Evolutionary conservation across 2,113 vertebrate genomes (phyloP).

Genomic region (Pelecanoides urinatrix): DNA sequence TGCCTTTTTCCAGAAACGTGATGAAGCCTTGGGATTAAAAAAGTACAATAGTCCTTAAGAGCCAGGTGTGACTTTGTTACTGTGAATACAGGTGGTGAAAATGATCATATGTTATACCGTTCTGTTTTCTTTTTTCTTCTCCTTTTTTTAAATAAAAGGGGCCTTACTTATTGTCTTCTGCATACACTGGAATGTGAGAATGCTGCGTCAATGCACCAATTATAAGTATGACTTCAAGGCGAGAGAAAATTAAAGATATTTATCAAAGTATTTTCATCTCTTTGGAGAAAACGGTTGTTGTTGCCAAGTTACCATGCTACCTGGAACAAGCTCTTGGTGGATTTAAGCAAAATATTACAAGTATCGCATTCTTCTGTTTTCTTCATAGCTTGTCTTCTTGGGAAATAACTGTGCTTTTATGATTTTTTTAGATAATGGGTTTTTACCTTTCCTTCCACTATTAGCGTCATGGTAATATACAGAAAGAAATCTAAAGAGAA

Average conservation of each 20-base stretch:
- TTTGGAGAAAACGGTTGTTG: conserved; percentile 36
- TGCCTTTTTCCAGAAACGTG: neutral
- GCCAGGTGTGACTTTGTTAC: neutral
- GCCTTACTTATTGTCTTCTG: neutral
- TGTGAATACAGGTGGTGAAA: neutral
- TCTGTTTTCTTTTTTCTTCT: neutral
- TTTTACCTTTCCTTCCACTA: neutral
- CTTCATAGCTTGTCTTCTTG: neutral
- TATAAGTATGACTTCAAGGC: conserved; percentile 20
- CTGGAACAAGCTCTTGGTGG: neutral
- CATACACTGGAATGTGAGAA: neutral
- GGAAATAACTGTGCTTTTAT: neutral
- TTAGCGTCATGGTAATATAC: neutral
- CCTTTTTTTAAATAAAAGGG: neutral
- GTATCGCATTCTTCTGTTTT: conserved; percentile 3
- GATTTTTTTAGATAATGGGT: neutral
- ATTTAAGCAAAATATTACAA: neutral
- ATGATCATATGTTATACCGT: neutral
- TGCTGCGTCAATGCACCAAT: neutral
- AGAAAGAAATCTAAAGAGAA: neutral
- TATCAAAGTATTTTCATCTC: conserved; percentile 58
- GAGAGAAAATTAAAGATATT: conserved; percentile 68
- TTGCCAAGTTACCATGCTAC: neutral
- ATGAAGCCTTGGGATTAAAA: neutral
- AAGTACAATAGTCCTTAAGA: neutral